Evolutionary conservation across 2,797 vertebrate species (phyloP), one percentile per base, ranked within the genome.

Genomic region (Enteromius argenteus): DNA sequence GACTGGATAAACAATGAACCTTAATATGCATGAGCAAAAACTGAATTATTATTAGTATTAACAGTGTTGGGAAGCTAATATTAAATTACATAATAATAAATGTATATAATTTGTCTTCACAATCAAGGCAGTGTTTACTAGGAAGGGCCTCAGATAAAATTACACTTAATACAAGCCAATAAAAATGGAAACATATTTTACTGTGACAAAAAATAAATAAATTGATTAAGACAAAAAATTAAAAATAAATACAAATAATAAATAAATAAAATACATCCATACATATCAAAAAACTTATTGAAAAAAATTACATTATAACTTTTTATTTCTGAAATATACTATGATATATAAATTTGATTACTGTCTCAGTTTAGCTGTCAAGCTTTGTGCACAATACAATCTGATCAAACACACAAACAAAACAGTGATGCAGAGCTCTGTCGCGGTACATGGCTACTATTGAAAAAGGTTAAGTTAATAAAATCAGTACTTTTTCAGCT

Each of bases 1-100:
- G n/a, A 69, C 46, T 62, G 53, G 51, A 71, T 2, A 51, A 46
- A 73, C 56, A 53, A 81, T 76, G 72, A 49, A 49, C 84, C 44
- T 51, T 19, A 84, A 82, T 66, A 21, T 51, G 78, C 49, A 53
- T 44, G 56, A 2, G 13, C 21, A 27, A 58, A 76, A 76, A 39
- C 5, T 0, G 0, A 17, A 4, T 14, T 3, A 27, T 2, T 68
- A 21, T n/a, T 75, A 32, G 53, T 56, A 37, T n/a, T 56, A n/a
- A 21, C 21, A 23, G 44, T 23, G 5, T 75, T 75, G 32, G 53
- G 3, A 42, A 76, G 35, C 13, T 32, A 46, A 46, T 15, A 46
- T 46, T 46, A 15, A 46, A 15, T 15, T 46, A 46, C 15, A 46
- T 46, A 8, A 27, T 60, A 27, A 30, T n/a, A n/a, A n/a, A 30